Evolutionary conservation across 2,113 vertebrate species (phyloP), one percentile per base, ranked within the genome.

Genomic region (Empidonax traillii): DNA sequence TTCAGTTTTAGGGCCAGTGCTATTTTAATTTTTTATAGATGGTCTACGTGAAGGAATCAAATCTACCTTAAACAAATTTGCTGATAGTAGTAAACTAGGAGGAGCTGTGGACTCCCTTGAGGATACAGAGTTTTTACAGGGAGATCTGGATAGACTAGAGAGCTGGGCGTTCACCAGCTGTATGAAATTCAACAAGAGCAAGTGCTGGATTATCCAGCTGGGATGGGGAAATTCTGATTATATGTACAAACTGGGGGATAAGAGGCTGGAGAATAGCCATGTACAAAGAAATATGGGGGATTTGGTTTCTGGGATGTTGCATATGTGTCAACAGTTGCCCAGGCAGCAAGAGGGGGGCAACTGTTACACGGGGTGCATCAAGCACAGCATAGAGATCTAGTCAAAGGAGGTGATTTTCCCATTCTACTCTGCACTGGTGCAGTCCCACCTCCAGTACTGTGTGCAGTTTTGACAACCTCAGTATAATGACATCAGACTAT

Each of bases 171-270:
- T 58, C 1, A 0, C 7, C 5, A 53, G 6, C 14, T 5, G 1
- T 16, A 28, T 33, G 14, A 67, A 83, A 49, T 41, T 55, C 35
- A 46, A 18, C 9, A 46, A n/a, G 4, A 67, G 4, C 7, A 72
- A 91, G 24, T 10, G 10, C 21, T 5, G 5, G 9, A 37, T 73
- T 72, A 22, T 46, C 6, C 13, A 31, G 1, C 33, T 63, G 12
- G 24, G 8, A 11, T 3, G 9, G 10, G 2, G 4, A 27, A 80
- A 62, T 56, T 35, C 25, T 61, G 10, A 4, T 59, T 51, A 20
- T 47, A 35, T 0, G 0, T 74, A 35, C 13, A 52, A 49, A 71
- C 1, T 33, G 8, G 6, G 16, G 10, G 16, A 58, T 2, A 4
- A 41, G 30, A 44, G 6, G 4, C 11, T 68, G 12, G 9, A 68